phyloP scores from a whole-genome alignment of 2,113 vertebrate genomes.

The Neogobius melanostomus region DNA sequence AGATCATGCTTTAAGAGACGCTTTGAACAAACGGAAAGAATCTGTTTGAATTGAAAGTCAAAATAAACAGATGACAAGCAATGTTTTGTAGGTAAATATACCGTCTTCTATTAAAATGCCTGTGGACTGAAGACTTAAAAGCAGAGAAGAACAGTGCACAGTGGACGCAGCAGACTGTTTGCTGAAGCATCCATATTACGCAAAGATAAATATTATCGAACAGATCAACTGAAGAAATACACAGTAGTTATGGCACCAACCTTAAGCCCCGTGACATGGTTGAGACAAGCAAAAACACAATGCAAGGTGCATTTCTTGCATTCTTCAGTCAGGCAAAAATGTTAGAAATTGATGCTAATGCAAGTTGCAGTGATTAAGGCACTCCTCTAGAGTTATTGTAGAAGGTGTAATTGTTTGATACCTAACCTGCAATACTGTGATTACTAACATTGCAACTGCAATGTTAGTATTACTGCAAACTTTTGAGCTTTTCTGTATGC shows the following conservation, averaged over 20 bases:
- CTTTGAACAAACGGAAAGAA: neutral
- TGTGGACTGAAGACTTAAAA: neutral
- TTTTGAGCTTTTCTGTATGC: too few relatives aligned
- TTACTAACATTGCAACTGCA: neutral
- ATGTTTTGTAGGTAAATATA: neutral
- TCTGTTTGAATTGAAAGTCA: constrained; percentile 1
- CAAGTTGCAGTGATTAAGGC: constrained; percentile 41
- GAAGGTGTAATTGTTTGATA: neutral
- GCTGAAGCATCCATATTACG: neutral
- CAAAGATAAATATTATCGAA: neutral
- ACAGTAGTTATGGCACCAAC: constrained; percentile 19
- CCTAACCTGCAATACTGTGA: neutral
- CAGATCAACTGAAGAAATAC: constrained; percentile 12
- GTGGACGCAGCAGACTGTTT: neutral
- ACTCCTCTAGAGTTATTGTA: neutral
- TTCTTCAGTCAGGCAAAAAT: constrained; percentile 38
- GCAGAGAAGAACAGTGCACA: neutral
- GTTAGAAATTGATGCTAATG: constrained; percentile 56
- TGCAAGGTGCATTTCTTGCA: constrained; percentile 57
- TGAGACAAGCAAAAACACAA: constrained; percentile 49
- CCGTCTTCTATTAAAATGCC: neutral
- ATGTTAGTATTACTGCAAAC: too few relatives aligned
- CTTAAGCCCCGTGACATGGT: constrained; percentile 37
- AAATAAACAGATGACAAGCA: neutral
- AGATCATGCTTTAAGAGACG: neutral